Conservation (phyloP, 2,888 invertebrate genomes). For the Melanostoma mellinum region DNA sequence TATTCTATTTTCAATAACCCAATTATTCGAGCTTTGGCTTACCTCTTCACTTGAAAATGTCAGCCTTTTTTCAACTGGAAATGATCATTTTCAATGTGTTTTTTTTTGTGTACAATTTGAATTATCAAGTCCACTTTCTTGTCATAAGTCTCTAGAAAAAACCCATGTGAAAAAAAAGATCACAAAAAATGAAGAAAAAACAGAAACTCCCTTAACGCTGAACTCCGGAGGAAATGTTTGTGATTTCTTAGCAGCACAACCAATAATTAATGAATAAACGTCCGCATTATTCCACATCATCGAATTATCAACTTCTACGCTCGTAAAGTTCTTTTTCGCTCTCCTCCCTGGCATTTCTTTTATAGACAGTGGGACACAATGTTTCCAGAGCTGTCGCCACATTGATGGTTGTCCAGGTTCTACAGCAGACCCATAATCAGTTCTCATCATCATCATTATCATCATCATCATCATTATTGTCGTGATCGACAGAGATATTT, state of each 20-base stretch:
- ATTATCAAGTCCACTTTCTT: slow-evolving; percentile 15
- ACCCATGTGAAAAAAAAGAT: slow-evolving; percentile 28
- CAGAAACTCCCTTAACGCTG: slow-evolving; percentile 14
- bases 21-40: no score
- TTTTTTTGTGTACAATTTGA: no score
- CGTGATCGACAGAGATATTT: slow-evolving; percentile 73
- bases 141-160: slow-evolving; percentile 54
- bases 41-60: slow-evolving; percentile 19
- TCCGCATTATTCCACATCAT: slow-evolving; percentile 73
- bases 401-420: slow-evolving; percentile 56
- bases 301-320: slow-evolving; percentile 70
- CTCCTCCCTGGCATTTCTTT: slow-evolving; percentile 23
- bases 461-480: slow-evolving; percentile 68
- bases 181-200: not conserved
- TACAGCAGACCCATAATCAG: slow-evolving; percentile 67
- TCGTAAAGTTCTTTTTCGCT: slow-evolving; percentile 56
- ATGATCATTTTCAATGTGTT: no score
- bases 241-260: slow-evolving; percentile 62
- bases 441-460: slow-evolving; percentile 59
- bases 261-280: slow-evolving; percentile 73
- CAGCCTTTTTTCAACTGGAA: not conserved
- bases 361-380: slow-evolving; percentile 51
- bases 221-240: slow-evolving; percentile 69
- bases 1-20: no score
- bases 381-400: slow-evolving; percentile 70